Evolutionary conservation across 2,113 vertebrate species (phyloP), one percentile per base, ranked within the genome.

Genomic region (Pristiophorus japonicus): DNA sequence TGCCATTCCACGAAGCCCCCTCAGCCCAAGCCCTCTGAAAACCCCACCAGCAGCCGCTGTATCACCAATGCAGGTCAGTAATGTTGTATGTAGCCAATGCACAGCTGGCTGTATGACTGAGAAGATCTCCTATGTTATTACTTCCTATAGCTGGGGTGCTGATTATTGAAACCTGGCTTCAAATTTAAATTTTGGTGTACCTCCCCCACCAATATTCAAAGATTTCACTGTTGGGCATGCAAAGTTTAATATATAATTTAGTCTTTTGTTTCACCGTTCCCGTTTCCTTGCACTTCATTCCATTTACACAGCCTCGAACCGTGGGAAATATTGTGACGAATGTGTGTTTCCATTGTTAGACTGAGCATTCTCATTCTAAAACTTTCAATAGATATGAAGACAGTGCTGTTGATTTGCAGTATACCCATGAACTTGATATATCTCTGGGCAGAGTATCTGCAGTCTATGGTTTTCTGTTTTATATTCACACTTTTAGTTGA

Each of bases 11-110:
- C 98, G 99, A n/a, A 99, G 98, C 10, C 99, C 99, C 30, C 97
- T 99, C 92, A 99, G 99, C 96, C 99, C 99, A 47, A 99, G 98
- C 95, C 98, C 98, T 84, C 97, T 99, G 98, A 99, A 99, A 96
- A 99, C 99, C 0, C 98, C 99, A 1, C 99, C 99, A 0, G 99
- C 99, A 24, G 99, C 99, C 38, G 99, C 99, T 22, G 98, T 99
- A 0, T 99, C 99, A 30, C 99, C 99, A 12, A 99, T 99, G 97
- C 99, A 99, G 98, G 99, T 99, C 96, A n/a, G 93, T 94, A 63
- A 63, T 59, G 59, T 59, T 59, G 59, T 59, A 59, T 59, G 51
- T 55, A 55, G 27, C 85, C 51, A 59, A 11, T 34, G 24, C 24
- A 55, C 85, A 88, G 10, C 51, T 88, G 85, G 12, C 22, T 30